These are phyloP conservation scores for Lindbergichthys nudifrons DNA, from an alignment of 2,797 vertebrate genomes.

Conservation along the genomic window DNA sequence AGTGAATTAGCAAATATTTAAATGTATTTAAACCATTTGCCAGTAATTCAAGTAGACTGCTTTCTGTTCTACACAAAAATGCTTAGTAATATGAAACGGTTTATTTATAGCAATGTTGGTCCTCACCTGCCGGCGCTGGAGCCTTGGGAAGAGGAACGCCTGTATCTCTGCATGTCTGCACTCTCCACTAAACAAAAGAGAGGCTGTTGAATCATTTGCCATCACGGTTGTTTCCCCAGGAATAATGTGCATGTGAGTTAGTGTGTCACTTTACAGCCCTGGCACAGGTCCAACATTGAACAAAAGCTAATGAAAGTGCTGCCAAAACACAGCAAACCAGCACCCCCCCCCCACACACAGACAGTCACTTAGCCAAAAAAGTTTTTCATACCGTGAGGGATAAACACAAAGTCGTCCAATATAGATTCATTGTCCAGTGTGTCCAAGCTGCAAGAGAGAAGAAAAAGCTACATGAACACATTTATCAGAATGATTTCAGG, in stretches of 20 bases:
- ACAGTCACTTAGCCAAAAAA: no score
- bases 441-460: conserved; percentile 60
- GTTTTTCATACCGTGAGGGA: conserved; percentile 61
- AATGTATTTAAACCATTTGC: no score
- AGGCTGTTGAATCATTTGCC: conserved; percentile 42
- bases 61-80: neutral
- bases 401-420: conserved; percentile 77
- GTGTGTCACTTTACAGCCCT: conserved; percentile 48
- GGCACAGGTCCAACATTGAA: conserved; percentile 23
- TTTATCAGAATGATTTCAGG: neutral
- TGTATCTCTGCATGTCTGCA: conserved; percentile 31
- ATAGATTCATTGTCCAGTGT: conserved; percentile 60
- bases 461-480: conserved; percentile 6
- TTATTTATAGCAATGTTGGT: neutral
- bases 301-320: conserved; percentile 1
- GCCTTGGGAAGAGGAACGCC: conserved; percentile 13
- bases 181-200: conserved; percentile 62
- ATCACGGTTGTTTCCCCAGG: conserved; percentile 10
- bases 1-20: no score
- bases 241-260: conserved; percentile 39
- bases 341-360: no score
- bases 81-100: neutral
- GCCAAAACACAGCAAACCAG: conserved; percentile 1
- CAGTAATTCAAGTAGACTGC: neutral
- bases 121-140: conserved; percentile 57